phyloP scores from a whole-genome alignment of 2,888 invertebrate species.

The Chrysina gloriosa region DNA sequence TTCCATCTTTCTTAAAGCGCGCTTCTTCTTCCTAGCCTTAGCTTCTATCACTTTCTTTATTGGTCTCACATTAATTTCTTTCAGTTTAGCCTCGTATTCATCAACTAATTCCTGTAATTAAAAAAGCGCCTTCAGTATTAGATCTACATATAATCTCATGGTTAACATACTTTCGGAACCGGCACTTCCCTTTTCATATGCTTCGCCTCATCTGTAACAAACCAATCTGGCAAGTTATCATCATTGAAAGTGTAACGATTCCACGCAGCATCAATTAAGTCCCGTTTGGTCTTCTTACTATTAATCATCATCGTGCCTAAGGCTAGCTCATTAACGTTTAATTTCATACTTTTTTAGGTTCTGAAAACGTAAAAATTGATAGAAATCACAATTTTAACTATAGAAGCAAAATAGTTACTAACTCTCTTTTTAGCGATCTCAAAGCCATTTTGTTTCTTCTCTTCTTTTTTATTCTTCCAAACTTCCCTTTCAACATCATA shows the following conservation, averaged over 20 bases:
- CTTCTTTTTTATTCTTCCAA: slow-evolving; percentile 54
- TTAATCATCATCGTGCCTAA: slow-evolving; percentile 91
- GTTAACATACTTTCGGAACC: slow-evolving; percentile 77
- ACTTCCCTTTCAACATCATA: slow-evolving; percentile 65
- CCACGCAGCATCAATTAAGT: slow-evolving; percentile 91
- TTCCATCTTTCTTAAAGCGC: slow-evolving; percentile 85
- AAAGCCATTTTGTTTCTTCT: slow-evolving; percentile 71
- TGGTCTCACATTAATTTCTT: slow-evolving; percentile 92
- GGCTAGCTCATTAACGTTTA: slow-evolving; percentile 90
- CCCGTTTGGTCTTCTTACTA: slow-evolving; percentile 90
- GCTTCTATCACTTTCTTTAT: slow-evolving; percentile 99
- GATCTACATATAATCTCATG: neutral
- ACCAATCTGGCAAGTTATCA: slow-evolving; percentile 94
- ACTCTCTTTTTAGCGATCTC: slow-evolving; percentile 74
- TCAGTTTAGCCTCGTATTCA: slow-evolving; percentile 84
- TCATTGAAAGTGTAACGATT: slow-evolving; percentile 95
- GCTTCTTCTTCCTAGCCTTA: slow-evolving; percentile 96
- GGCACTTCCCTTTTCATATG: slow-evolving; percentile 87
- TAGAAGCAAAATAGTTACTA: slow-evolving; percentile 26
- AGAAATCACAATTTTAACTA: neutral
- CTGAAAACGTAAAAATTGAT: neutral
- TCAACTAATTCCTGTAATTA: slow-evolving; percentile 70
- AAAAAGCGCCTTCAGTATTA: neutral
- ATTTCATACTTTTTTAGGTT: slow-evolving; percentile 67
- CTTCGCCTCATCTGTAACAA: slow-evolving; percentile 90